Percentiles rank a stretch among this genome's conserved stretches.
Evolutionary conservation across 2,797 vertebrate genomes (phyloP).

Genomic region (Phyllotis vaccarum): DNA sequence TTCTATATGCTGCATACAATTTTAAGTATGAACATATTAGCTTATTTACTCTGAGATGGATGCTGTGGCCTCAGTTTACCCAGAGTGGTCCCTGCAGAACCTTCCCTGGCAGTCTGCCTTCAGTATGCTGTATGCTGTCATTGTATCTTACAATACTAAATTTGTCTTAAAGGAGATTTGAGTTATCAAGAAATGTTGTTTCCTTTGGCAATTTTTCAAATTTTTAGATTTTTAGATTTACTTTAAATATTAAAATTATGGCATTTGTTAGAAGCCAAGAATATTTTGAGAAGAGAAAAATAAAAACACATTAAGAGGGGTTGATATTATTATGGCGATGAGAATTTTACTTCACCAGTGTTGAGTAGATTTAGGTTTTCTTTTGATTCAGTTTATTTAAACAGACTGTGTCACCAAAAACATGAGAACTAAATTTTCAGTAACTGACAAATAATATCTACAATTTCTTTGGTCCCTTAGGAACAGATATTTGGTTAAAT

Average conservation of each 20-base stretch:
- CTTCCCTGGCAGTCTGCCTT: background rate
- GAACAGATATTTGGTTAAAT: background rate
- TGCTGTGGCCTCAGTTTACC: background rate
- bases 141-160: background rate
- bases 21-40: constrained; percentile 3
- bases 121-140: background rate
- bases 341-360: background rate
- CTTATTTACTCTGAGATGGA: background rate
- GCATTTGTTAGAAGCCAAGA: background rate
- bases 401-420: constrained; percentile 33
- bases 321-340: background rate
- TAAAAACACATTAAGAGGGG: background rate
- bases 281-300: constrained; percentile 54
- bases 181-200: constrained; percentile 8
- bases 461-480: constrained; percentile 29
- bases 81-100: background rate
- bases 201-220: constrained; percentile 54
- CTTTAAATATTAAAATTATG: constrained; percentile 54
- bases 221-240: constrained; percentile 29
- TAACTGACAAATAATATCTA: constrained; percentile 36
- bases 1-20: background rate
- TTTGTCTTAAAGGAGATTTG: background rate
- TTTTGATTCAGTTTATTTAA: constrained; percentile 58
- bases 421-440: constrained; percentile 55
- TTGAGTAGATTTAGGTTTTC: constrained; percentile 28